Evolutionary conservation across 2,888 invertebrate genomes (phyloP).

Genomic region (Chirona hameri): DNA sequence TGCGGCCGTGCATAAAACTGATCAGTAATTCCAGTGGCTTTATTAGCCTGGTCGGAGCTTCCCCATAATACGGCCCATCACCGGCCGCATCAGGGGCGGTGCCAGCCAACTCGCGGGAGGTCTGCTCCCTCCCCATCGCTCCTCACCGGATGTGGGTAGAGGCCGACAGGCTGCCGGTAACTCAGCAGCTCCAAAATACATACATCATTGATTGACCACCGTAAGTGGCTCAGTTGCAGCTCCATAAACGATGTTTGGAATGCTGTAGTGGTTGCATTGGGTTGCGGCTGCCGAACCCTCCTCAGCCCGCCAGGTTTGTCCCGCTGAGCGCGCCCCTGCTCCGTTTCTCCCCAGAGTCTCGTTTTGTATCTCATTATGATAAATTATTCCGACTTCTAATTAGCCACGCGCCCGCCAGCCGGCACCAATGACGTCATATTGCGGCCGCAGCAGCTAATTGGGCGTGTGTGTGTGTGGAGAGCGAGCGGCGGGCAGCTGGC

Average conservation of each 20-base stretch:
- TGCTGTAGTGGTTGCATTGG: too few species aligned
- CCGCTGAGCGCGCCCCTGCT: neutral
- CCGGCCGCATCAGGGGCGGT: neutral
- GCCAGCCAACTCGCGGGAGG: too few species aligned
- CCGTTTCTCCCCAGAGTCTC: neutral
- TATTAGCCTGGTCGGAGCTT: neutral
- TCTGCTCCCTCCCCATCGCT: too few species aligned
- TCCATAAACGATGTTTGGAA: too few species aligned
- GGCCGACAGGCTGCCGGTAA: neutral
- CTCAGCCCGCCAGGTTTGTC: too few species aligned
- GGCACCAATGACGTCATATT: neutral
- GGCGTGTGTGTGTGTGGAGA: neutral
- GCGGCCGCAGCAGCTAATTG: neutral
- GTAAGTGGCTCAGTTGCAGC: too few species aligned
- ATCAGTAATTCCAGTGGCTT: conserved; percentile 9
- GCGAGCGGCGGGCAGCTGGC: neutral
- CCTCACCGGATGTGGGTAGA: too few species aligned
- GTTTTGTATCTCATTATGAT: conserved; percentile 26
- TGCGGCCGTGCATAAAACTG: neutral
- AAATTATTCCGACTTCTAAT: conserved; percentile 23
- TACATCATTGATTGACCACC: too few species aligned
- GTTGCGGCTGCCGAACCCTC: too few species aligned
- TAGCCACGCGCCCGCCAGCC: conserved; percentile 8
- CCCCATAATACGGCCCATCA: neutral
- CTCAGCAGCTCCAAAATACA: too few species aligned